Evolutionary conservation across 2,888 invertebrate species (phyloP), one percentile per base, ranked within the genome.

Genomic region (Rotaria magnacalcarata): DNA sequence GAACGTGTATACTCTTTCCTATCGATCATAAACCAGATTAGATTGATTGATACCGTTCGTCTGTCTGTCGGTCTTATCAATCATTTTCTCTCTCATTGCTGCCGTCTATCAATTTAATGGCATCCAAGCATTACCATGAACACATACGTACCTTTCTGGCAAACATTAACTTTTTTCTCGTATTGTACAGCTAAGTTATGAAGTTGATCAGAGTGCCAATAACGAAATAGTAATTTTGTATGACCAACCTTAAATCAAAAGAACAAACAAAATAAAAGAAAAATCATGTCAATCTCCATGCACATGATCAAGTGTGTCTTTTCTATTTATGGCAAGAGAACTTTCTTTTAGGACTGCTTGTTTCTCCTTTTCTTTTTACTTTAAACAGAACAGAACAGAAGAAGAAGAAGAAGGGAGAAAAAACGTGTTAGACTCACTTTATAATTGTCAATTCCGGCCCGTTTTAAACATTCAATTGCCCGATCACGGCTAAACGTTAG

Each of bases 221-320:
- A 88, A 43, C 88, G 88, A 24, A 89, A 86, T 87, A 90, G 89
- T 47, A 90, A 54, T 87, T 89, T 89, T 27, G 89, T 89, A 87
- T 88, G 88, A 0, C 89, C 89, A 86, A 89, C 88, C 89, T 89
- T 88, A 43, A 87, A 86, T 11, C 19, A 54, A 58, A 86, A 43
- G 85, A 58, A 86, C 54, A 47, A 60, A 85, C 14, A 56, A 85
- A 84, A 67, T 80, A 60, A 52, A 27, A 43, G 43, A 84, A 52
- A 52, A 52, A 52, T 47, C 74, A 74, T 84, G 34, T 50, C 34
- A 67, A 34, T 67, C 11, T 27, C 11, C 5, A 14, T 16, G 67
- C 14, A 67, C 27, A 67, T 34, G 34, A 67, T 16, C 67, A 27
- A 67, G 16, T 19, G 67, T 67, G 34, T 34, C 34, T 67, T 34